A percentile compares a stretch with the other conserved stretches of the same genome.
Evolutionary conservation across 23 tunicate genomes (phyloP).

Genomic region (Halocynthia aurantium): DNA sequence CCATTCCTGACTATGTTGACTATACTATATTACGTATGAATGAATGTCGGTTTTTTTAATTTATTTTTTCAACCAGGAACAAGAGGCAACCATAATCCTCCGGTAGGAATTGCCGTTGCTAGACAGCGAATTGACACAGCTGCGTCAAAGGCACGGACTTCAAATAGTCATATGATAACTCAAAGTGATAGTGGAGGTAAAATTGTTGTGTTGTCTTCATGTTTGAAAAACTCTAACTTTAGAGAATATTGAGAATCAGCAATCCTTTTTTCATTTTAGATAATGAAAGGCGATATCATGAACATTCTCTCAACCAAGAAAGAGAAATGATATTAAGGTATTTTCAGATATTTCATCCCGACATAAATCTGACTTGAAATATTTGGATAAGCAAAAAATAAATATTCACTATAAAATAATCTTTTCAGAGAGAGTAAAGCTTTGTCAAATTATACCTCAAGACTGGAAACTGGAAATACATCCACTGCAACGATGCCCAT

Average conservation of each 20-base stretch:
- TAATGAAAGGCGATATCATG: constrained; percentile 2
- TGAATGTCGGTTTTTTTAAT: neutral
- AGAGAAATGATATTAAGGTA: constrained; percentile 25
- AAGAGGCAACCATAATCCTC: constrained; percentile 20
- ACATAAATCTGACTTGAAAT: neutral
- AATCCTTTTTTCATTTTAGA: neutral
- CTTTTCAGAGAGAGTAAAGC: constrained; percentile 16
- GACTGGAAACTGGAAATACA: constrained; percentile 5
- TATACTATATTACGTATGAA: neutral
- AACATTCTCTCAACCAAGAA: constrained; percentile 21
- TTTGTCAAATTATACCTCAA: constrained; percentile 18
- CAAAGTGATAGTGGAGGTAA: constrained; percentile 5
- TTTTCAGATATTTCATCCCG: neutral
- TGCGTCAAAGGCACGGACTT: neutral
- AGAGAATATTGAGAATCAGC: neutral
- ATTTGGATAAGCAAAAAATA: neutral
- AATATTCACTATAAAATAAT: neutral
- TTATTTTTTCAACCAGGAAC: neutral
- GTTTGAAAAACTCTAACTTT: neutral
- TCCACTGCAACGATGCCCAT: constrained; percentile 1
- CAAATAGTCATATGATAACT: neutral
- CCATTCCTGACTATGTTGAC: neutral
- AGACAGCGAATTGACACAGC: constrained; percentile 8
- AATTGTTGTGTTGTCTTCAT: neutral
- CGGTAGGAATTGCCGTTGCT: constrained; percentile 25